Base-by-base conservation (phyloP, 2,888 invertebrate species). In the Elegia similella region DNA sequence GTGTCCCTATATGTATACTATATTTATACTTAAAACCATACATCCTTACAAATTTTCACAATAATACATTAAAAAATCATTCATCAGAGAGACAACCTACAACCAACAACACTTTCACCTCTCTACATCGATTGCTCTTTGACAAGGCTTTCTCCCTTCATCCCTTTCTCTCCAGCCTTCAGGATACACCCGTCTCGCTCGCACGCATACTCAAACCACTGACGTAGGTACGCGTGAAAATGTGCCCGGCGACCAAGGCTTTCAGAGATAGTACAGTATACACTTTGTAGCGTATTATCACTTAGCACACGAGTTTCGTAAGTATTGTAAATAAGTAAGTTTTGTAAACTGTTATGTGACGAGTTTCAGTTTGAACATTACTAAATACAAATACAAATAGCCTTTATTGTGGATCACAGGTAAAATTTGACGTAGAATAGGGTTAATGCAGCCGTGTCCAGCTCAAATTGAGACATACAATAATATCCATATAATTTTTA, bases 201-300 rank as follows among this genome's bases (percentile, higher is more conserved):
- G 17, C 63, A 58, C 74, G 55, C 70, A 69, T 69, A 72, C 73
- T 73, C 71, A 75, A 78, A 73, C 74, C 71, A 73, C 73, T 77
- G 79, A 78, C 75, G 75, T 72, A 75, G 71, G 75, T 70, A 70
- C 73, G 72, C 75, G 76, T 78, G 78, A 78, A 80, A 82, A 76
- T 75, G 72, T 70, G 69, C 44, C 66, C 68, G 66, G 66, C 66
- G 69, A 68, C 73, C 72, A 74, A 76, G 77, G 78, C 70, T 74
- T 74, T 74, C 64, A 48, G 48, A 48, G 46, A 34, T 47, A 47
- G 15, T 47, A n/a, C 13, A 29, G 56, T 42, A 23, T 47, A 47
- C 48, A 42, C 30, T 56, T 29, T 47, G 6, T 13, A 16, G 64
- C 59, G 66, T 55, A 56, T 54, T 58, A 52, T 48, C 48, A 57